A percentile compares a stretch with the other conserved stretches of the same genome.
phyloP scores from a whole-genome alignment of 2,113 vertebrate genomes.

The Dipodomys spectabilis region DNA sequence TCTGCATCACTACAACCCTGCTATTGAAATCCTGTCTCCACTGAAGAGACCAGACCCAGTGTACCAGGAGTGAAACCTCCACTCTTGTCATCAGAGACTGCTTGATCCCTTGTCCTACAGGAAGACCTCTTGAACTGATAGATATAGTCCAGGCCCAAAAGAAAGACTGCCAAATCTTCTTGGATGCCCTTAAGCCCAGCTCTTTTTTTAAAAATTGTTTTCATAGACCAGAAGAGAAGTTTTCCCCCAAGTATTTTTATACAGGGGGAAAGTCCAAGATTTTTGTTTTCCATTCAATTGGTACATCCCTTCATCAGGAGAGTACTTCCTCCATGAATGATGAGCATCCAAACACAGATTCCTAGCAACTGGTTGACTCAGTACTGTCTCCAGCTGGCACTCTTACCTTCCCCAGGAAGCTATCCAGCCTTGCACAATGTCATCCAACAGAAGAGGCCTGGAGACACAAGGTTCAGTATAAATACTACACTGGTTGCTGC shows the following conservation, averaged over 20 bases:
- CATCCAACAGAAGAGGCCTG: background rate
- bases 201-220: background rate
- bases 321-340: constrained; percentile 2
- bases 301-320: constrained; percentile 13
- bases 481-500: background rate
- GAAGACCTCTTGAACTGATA: constrained; percentile 33
- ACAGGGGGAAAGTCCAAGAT: constrained; percentile 31
- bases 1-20: background rate
- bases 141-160: constrained; percentile 33
- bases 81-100: background rate
- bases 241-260: constrained; percentile 64
- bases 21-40: background rate
- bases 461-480: background rate
- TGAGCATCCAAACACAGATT: background rate
- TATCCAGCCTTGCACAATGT: background rate
- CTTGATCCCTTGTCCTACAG: background rate
- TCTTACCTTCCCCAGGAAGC: constrained; percentile 50
- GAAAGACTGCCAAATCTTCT: constrained; percentile 42
- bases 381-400: background rate
- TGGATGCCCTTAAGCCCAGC: constrained; percentile 27
- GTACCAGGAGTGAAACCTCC: background rate
- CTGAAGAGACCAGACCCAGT: background rate
- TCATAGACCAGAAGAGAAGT: constrained; percentile 40
- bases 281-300: background rate
- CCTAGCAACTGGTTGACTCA: constrained; percentile 62